Evolutionary conservation across 1,140 invertebrate genomes (phyloP), one percentile per base, ranked within the genome.

Genomic region (Cydia pomonella): DNA sequence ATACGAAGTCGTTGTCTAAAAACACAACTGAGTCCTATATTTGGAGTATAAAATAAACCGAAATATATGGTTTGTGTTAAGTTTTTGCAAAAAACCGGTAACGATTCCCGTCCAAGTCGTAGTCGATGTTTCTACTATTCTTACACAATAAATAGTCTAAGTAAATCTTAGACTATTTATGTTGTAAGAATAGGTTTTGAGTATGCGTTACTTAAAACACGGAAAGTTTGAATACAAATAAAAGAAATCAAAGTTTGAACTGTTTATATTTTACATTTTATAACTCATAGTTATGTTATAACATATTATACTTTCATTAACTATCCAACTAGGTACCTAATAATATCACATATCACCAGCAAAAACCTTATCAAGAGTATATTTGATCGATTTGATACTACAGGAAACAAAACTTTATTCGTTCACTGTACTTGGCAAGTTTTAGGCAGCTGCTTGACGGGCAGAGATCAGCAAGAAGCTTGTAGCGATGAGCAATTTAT

Each of bases 311-410:
- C 72, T 80, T 76, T 78, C 0, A 72, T 44, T 74, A 77, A 80
- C 23, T 25, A 72, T 73, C 73, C 33, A 81, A 82, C 72, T 12
- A n/a, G n/a, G n/a, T n/a, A 83, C 85, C 85, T 87, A 90, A 73
- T 90, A 90, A 89, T 92, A 92, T 92, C 90, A 92, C 90, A 92
- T 90, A 89, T 90, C 89, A 89, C 78, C 87, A 89, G 87, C 87
- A 87, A 75, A 75, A 74, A 71, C 59, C 27, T 33, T 72, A n/a
- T 74, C 47, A 80, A 62, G 63, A 50, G 16, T 50, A 50, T 5
- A 50, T 16, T 44, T 44, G 41, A 44, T 44, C 13, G 2, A 44
- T 4, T 18, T 50, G 47, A 50, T 50, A 50, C 47, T 18, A 13
- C 12, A 16, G 44, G 16, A 47, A 3, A 50, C 12, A 50, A 10